Base-by-base conservation (phyloP, 92 coral and sea anemone genomes). In the Palythoa caribaeorum region DNA sequence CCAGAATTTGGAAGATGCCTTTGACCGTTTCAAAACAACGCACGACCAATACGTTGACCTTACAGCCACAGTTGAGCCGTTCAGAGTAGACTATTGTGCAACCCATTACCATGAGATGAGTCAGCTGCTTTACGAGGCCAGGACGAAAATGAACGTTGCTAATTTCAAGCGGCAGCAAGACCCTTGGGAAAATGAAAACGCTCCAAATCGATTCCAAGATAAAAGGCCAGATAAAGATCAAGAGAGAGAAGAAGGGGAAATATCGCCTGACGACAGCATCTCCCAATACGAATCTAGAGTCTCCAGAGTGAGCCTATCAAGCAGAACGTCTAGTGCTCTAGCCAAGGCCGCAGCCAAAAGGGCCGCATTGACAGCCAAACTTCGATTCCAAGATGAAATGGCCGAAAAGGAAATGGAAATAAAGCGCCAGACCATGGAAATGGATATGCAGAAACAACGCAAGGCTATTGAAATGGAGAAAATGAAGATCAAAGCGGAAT, bases 181-280 rank as follows among this genome's bases (percentile, higher is more conserved):
- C 66, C 66, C 66, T 59, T 59, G 66, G 66, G 66, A 59, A 59
- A 59, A 59, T 59, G 66, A 59, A 59, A 59, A 59, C 66, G 66
- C 66, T 59, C 66, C 66, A 59, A 6, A 59, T 59, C 66, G 66
- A 59, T 59, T 59, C 3, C 66, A 59, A 59, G 66, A 15, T 59
- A 17, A 59, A 59, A 15, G 15, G 60, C 60, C 57, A 52, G 57
- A 52, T 52, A 52, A 54, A 54, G 66, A 59, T 59, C 66, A 59
- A 12, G 66, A 59, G 66, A 59, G 19, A 59, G n/a, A 59, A 59
- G 66, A 59, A 59, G 6, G 19, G 66, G 66, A 57, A 57, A 57
- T 57, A 57, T 57, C 65, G 16, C 65, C 65, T 57, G 16, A 12
- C 65, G 65, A 12, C 65, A 59, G 19, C n/a, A 59, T 59, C 66